phyloP scores from a whole-genome alignment of 2,888 invertebrate species.

The Acrobasis repandana region DNA sequence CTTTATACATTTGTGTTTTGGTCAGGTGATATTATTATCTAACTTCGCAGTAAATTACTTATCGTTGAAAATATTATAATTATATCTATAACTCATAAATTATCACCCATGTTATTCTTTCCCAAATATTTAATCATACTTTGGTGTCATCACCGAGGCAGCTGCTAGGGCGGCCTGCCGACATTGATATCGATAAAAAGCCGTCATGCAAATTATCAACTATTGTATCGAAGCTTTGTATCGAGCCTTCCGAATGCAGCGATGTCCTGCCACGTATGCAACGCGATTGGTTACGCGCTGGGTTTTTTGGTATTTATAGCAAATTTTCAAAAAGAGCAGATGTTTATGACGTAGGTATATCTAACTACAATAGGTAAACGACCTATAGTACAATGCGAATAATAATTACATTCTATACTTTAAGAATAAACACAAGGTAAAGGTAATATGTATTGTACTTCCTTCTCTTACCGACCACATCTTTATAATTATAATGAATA shows the following conservation, averaged over 20 bases:
- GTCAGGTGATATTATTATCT: neutral
- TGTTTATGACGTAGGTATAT: constrained; percentile 45
- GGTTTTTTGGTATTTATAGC: constrained; percentile 61
- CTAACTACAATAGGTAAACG: too few relatives aligned
- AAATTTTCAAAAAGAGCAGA: constrained; percentile 57
- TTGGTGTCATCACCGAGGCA: constrained; percentile 44
- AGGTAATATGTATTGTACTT: too few relatives aligned
- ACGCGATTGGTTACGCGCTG: constrained; percentile 65
- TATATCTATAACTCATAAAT: neutral
- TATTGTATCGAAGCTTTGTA: constrained; percentile 71
- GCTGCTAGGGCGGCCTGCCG: constrained; percentile 61
- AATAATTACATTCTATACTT: too few relatives aligned
- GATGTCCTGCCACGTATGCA: constrained; percentile 61
- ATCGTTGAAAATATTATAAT: neutral
- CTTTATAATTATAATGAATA: too few relatives aligned
- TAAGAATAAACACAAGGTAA: too few relatives aligned
- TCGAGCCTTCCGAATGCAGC: constrained; percentile 38
- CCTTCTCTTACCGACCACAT: too few relatives aligned
- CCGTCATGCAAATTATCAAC: constrained; percentile 80
- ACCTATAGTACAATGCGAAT: too few relatives aligned
- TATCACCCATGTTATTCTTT: constrained; percentile 5
- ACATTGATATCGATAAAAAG: constrained; percentile 74
- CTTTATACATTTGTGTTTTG: neutral
- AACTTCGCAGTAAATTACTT: neutral
- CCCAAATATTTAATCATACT: constrained; percentile 18